phyloP scores from a whole-genome alignment of 2,888 invertebrate genomes.

The Drosophila flavopinicola region DNA sequence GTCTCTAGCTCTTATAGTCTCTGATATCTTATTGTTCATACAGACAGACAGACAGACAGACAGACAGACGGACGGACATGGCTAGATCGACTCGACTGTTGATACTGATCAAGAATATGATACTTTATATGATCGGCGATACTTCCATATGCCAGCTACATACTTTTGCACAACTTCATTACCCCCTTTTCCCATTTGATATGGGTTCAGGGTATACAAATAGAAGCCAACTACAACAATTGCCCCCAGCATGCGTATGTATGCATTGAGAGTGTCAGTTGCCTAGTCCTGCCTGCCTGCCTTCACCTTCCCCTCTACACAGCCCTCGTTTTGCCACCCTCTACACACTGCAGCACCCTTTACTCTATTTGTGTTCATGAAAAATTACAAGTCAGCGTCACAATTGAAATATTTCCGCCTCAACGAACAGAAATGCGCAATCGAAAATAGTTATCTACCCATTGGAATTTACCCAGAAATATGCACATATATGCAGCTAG shows the following conservation, averaged over 20 bases:
- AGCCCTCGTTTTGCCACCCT: neutral
- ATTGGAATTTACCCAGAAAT: conserved; percentile 67
- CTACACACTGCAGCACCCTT: conserved; percentile 18
- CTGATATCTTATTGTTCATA: too few species aligned
- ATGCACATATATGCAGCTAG: too few species aligned
- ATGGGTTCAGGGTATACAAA: too few species aligned
- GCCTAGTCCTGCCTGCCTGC: conserved; percentile 2
- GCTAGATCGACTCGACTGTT: too few species aligned
- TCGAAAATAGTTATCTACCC: conserved; percentile 77
- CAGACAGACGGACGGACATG: too few species aligned
- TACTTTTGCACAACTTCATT: too few species aligned
- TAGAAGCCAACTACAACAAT: conserved; percentile 34
- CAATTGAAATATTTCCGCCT: conserved; percentile 80
- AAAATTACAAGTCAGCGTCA: conserved; percentile 79
- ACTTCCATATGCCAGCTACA: too few species aligned
- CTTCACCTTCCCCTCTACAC: neutral
- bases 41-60: too few species aligned
- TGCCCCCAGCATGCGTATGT: conserved; percentile 10
- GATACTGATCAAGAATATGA: too few species aligned
- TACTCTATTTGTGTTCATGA: conserved; percentile 61
- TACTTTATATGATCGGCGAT: too few species aligned
- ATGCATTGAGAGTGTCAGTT: conserved; percentile 56
- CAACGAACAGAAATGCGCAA: conserved; percentile 77
- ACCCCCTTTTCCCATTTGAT: too few species aligned
- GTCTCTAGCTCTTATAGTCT: too few species aligned